phyloP scores from a whole-genome alignment of 1,140 invertebrate genomes.

The Eufriesea mexicana region DNA sequence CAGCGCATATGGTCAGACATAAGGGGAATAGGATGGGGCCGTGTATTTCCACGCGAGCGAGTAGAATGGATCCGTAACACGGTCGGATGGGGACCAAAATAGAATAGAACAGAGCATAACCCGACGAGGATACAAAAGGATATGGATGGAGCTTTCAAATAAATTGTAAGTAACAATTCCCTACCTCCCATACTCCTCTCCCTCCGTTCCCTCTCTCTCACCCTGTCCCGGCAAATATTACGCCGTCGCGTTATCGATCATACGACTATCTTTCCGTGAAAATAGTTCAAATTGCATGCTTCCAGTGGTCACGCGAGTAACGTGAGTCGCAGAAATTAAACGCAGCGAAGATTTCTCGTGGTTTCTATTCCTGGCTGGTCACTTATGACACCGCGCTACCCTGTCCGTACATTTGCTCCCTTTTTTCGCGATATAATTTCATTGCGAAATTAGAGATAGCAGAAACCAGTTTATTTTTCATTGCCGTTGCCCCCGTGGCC shows the following conservation, averaged over 20 bases:
- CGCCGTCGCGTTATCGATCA: conserved; percentile 5
- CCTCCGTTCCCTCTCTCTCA: not conserved
- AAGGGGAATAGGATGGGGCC: conserved; percentile 13
- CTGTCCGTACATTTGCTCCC: too few relatives aligned
- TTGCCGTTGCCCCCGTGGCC: too few relatives aligned
- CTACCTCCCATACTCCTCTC: too few relatives aligned
- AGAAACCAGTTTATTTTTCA: too few relatives aligned
- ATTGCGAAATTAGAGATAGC: too few relatives aligned
- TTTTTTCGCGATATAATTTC: too few relatives aligned
- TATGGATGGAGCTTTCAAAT: conserved; percentile 24
- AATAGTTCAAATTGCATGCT: not conserved
- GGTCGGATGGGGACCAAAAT: not conserved
- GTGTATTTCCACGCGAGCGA: conserved; percentile 7
- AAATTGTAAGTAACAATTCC: conserved; percentile 34
- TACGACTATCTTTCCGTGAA: not conserved
- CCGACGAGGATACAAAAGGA: conserved; percentile 23
- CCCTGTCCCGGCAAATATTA: conserved; percentile 7
- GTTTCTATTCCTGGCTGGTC: not conserved
- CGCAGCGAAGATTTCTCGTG: not conserved
- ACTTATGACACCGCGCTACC: too few relatives aligned
- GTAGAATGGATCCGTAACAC: conserved; percentile 8
- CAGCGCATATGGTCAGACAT: conserved; percentile 31
- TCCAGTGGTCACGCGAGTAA: not conserved
- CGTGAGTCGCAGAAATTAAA: not conserved
- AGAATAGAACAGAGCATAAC: conserved; percentile 2